phyloP scores from a whole-genome alignment of 2,888 invertebrate genomes.

The Tortricodes alternella region DNA sequence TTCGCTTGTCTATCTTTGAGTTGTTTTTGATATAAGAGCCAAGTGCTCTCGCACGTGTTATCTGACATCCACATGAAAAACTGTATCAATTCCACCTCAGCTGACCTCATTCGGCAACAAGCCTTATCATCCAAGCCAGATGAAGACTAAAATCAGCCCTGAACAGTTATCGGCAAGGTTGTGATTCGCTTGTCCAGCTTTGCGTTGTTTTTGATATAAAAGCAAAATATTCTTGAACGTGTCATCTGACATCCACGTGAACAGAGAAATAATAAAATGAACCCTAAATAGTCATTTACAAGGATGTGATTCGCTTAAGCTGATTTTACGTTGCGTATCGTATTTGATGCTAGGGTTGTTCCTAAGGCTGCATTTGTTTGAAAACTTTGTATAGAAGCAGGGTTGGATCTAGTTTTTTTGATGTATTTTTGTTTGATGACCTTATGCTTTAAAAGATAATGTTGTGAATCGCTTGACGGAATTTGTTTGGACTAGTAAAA shows the following conservation, averaged over 20 bases:
- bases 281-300: background rate
- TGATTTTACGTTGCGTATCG: background rate
- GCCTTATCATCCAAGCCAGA: slow-evolving; percentile 63
- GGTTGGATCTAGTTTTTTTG: background rate
- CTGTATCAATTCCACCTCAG: slow-evolving; percentile 72
- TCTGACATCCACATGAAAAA: slow-evolving; percentile 90
- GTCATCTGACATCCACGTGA: no score
- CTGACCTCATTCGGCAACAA: slow-evolving; percentile 63
- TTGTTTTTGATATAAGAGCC: no score
- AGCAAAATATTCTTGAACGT: no score
- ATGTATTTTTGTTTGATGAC: background rate
- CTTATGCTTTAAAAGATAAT: background rate
- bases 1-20: no score
- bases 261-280: background rate
- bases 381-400: background rate
- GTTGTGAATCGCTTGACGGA: background rate
- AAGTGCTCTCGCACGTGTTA: no score
- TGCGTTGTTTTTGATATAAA: background rate
- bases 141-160: slow-evolving; percentile 37
- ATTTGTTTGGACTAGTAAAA: background rate
- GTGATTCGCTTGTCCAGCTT: background rate
- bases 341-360: background rate
- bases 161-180: background rate
- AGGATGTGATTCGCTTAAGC: background rate
- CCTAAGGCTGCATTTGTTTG: background rate